Base-by-base conservation (phyloP, 2,113 vertebrate species). In the Gasterosteus aculeatus region DNA sequence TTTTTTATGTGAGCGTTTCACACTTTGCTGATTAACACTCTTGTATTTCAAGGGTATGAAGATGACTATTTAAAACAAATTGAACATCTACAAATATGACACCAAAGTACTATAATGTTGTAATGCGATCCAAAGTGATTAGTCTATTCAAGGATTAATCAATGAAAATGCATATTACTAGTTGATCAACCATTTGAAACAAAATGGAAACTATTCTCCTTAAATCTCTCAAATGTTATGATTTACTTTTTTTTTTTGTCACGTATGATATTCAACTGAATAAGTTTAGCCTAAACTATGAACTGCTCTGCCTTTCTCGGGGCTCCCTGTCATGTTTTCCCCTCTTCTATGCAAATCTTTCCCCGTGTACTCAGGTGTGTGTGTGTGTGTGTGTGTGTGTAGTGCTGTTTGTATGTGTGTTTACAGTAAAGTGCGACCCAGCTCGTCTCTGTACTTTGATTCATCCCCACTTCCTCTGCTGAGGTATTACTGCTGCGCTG, bases 401-500 rank as follows among this genome's bases (percentile, higher is more conserved):
- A 78, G 64, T 63, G 64, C 22, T 80, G 63, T 63, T 63, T 29
- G 35, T 68, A 63, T 69, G 83, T 85, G 81, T 91, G 72, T 86
- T 87, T 87, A 88, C 71, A 89, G 86, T 92, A 81, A 74, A 81
- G 89, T 92, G 89, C 85, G 86, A 73, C 78, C 66, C 73, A 56
- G 31, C 78, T 75, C 73, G 69, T 78, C 59, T 79, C 69, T 56
- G 15, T 78, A 18, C 83, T 88, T 87, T 90, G 83, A 85, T 88
- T 77, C 69, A 22, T 42, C 74, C 72, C 14, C 70, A 79, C 80
- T 90, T 91, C 87, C 89, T 89, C 81, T 77, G 39, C 76, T 79
- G 42, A 71, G 82, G 67, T 83, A 84, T 89, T 78, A 84, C 90
- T 83, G 79, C 74, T 31, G 78, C 69, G 61, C 90, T 84, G 85